phyloP scores from a whole-genome alignment of 2,888 invertebrate species.

The Nymphalis c-album region DNA sequence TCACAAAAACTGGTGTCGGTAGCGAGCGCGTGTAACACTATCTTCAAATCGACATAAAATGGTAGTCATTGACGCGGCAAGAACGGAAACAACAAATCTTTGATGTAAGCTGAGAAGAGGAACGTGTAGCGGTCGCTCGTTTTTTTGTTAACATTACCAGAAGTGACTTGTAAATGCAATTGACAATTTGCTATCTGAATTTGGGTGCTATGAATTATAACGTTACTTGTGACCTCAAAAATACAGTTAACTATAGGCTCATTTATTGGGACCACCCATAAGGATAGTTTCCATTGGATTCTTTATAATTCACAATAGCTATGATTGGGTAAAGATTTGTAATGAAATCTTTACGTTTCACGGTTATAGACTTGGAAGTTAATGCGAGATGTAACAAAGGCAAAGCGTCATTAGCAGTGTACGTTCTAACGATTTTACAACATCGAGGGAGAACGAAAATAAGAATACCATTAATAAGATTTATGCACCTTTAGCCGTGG shows the following conservation, averaged over 20 bases:
- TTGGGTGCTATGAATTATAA: slow-evolving; percentile 59
- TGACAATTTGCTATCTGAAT: slow-evolving; percentile 67
- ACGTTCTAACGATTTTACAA: slow-evolving; percentile 68
- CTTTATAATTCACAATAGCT: slow-evolving; percentile 62
- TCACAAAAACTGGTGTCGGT: slow-evolving; percentile 78
- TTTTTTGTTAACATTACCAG: slow-evolving; percentile 64
- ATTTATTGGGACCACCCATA: slow-evolving; percentile 69
- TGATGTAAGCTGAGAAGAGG: slow-evolving; percentile 65
- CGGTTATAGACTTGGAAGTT: slow-evolving; percentile 28
- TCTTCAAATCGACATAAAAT: slow-evolving; percentile 79
- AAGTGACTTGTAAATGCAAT: slow-evolving; percentile 44
- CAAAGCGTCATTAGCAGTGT: slow-evolving; percentile 49
- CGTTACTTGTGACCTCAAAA: slow-evolving; percentile 69
- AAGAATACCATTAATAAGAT: slow-evolving; percentile 77
- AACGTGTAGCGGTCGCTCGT: slow-evolving; percentile 62
- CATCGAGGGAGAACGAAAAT: slow-evolving; percentile 69
- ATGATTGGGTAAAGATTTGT: slow-evolving; percentile 62
- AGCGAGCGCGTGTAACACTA: slow-evolving; percentile 79
- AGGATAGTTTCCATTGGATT: slow-evolving; percentile 38
- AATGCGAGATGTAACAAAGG: slow-evolving; percentile 51
- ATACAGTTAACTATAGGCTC: slow-evolving; percentile 52
- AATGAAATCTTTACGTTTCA: slow-evolving; percentile 55
- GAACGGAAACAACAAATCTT: slow-evolving; percentile 80
- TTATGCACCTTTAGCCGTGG: slow-evolving; percentile 73
- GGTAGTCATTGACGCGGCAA: slow-evolving; percentile 78